A percentile compares a stretch with the other conserved stretches of the same genome.
Conservation (phyloP, 2,113 vertebrate species). For the Phalacrocorax aristotelis region DNA sequence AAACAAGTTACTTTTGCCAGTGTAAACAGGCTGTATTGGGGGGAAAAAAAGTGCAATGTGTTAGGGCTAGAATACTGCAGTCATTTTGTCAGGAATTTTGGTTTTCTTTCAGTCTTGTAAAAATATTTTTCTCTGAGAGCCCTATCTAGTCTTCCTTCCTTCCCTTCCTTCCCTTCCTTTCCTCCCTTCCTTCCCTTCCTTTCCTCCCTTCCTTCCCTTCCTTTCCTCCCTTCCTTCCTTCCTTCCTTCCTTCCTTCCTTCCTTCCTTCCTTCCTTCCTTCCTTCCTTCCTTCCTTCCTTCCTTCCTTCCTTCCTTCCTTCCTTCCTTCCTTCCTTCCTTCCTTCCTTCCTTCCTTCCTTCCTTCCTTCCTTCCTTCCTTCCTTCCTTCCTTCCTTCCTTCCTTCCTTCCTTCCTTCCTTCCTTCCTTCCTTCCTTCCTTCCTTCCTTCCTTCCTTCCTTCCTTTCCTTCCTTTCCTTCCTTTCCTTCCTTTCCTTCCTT, state of each 20-base stretch:
- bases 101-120: neutral
- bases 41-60: too few relatives aligned
- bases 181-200: neutral
- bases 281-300: neutral
- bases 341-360: neutral
- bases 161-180: neutral
- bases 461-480: neutral
- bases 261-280: neutral
- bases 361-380: too few relatives aligned
- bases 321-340: neutral
- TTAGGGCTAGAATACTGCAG: neutral
- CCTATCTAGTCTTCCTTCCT: neutral
- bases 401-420: neutral
- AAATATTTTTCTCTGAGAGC: neutral
- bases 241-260: neutral
- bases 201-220: neutral
- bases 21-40: rapidly evolving
- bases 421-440: too few relatives aligned
- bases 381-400: neutral
- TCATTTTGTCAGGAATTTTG: neutral
- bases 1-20: neutral
- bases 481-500: neutral
- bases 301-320: neutral
- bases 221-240: neutral
- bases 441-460: neutral